phyloP scores from a whole-genome alignment of 2,797 vertebrate species.

The Gallirallus australis region DNA sequence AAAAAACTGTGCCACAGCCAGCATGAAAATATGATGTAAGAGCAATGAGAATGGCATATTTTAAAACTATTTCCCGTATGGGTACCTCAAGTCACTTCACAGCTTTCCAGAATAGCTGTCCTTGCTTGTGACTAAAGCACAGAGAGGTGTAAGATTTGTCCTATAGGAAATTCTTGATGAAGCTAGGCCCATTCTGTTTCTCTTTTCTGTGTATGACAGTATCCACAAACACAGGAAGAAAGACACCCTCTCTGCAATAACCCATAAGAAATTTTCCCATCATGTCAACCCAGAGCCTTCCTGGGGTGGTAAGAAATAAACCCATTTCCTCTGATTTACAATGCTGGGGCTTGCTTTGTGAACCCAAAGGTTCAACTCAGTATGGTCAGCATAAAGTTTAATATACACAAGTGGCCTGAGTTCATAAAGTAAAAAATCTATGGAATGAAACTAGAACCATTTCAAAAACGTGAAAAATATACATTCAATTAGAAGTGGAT shows the following conservation, averaged over 20 bases:
- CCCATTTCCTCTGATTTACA: neutral
- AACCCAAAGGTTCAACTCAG: neutral
- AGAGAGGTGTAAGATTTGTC: neutral
- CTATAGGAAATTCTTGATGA: neutral
- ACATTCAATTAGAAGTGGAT: slow-evolving; percentile 50
- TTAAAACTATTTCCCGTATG: neutral
- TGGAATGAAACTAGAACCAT: slow-evolving; percentile 41
- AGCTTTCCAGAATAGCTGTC: neutral
- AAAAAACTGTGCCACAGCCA: neutral
- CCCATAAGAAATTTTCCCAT: neutral
- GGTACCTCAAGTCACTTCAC: neutral
- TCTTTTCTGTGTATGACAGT: neutral
- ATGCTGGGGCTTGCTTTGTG: neutral
- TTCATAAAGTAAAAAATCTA: slow-evolving; percentile 21
- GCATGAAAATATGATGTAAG: neutral
- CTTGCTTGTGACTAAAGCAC: neutral
- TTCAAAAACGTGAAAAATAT: neutral
- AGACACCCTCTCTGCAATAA: neutral
- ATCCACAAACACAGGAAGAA: neutral
- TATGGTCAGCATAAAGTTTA: neutral
- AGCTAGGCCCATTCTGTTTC: neutral
- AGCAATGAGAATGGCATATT: neutral
- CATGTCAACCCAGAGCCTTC: neutral
- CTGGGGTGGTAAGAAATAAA: neutral
- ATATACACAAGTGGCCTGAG: neutral